phyloP scores from a whole-genome alignment of 2,888 invertebrate genomes.

The Synergus japonicus region DNA sequence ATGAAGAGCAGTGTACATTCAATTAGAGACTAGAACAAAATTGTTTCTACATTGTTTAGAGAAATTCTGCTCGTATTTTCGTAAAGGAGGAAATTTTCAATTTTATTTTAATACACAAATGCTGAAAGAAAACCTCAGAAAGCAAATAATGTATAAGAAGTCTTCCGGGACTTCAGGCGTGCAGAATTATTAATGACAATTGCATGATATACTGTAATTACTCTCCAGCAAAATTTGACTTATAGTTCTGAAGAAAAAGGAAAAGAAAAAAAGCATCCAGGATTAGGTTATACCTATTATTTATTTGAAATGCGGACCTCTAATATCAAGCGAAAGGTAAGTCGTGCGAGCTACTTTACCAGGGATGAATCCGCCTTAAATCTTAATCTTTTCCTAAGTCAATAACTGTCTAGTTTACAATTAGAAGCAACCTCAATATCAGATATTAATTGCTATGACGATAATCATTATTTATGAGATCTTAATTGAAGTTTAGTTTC shows the following conservation, averaged over 20 bases:
- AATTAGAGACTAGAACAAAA: no score
- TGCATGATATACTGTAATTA: slow-evolving; percentile 28
- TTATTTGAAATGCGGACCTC: slow-evolving; percentile 12
- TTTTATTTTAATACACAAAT: not conserved
- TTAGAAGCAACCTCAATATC: slow-evolving; percentile 31
- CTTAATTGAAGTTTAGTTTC: not conserved
- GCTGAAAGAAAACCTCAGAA: not conserved
- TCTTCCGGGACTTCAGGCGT: not conserved
- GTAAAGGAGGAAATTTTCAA: not conserved
- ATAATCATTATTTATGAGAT: slow-evolving; percentile 11
- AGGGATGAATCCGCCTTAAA: slow-evolving; percentile 11
- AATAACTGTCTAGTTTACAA: slow-evolving; percentile 30
- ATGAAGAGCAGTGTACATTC: no score
- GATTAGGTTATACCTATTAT: slow-evolving; percentile 21
- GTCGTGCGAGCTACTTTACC: slow-evolving; percentile 21
- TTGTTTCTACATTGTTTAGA: no score
- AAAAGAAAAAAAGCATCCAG: not conserved
- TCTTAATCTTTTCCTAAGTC: slow-evolving; percentile 9
- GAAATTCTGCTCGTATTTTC: no score
- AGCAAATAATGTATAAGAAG: slow-evolving; percentile 13
- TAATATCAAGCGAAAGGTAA: slow-evolving; percentile 16
- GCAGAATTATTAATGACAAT: slow-evolving; percentile 21
- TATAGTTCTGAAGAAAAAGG: not conserved
- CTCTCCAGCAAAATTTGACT: slow-evolving; percentile 11
- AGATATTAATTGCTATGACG: not conserved